These are phyloP conservation scores for Phocoena sinus DNA, from an alignment of 2,113 vertebrate species.

Conservation along the genomic window DNA sequence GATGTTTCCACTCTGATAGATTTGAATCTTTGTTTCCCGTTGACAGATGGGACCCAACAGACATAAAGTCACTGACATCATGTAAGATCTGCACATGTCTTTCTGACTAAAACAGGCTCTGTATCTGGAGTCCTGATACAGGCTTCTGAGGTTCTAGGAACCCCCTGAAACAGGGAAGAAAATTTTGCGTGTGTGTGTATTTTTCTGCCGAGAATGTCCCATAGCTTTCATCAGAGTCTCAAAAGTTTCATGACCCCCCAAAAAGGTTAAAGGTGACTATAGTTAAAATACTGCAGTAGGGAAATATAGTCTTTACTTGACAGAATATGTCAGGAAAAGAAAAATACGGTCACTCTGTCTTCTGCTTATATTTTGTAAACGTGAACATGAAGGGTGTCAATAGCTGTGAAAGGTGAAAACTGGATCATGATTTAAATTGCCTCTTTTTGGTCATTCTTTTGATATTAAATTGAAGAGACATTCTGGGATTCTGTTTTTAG, in stretches of 20 bases:
- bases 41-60: background rate
- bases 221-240: background rate
- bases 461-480: background rate
- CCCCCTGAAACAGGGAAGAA: background rate
- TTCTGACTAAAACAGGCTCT: background rate
- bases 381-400: background rate
- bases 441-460: background rate
- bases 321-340: background rate
- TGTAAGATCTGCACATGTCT: background rate
- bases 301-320: background rate
- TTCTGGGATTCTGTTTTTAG: background rate
- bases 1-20: background rate
- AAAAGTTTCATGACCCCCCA: background rate
- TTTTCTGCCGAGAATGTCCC: background rate
- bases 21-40: constrained; percentile 1
- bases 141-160: background rate
- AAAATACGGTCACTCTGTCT: background rate
- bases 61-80: background rate
- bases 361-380: background rate
- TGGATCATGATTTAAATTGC: background rate
- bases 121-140: background rate
- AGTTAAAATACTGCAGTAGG: background rate
- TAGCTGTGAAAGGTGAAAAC: background rate
- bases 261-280: background rate
- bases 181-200: background rate